Evolutionary conservation across 2,888 invertebrate genomes (phyloP).

Genomic region (Venusia cambrica): DNA sequence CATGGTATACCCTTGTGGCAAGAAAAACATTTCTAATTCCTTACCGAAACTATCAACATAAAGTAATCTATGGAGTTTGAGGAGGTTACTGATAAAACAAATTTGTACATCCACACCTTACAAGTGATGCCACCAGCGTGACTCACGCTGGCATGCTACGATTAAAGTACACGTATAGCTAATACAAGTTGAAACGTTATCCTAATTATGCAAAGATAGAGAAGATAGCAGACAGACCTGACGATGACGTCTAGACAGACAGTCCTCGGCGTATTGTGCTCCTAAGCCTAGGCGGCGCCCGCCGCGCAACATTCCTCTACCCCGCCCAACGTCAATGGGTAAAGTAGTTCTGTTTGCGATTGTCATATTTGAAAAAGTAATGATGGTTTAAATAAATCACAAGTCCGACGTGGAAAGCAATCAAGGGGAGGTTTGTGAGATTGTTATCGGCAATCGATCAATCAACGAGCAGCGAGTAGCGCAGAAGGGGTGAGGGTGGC

Average conservation of each 20-base stretch:
- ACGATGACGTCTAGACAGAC: slow-evolving; percentile 52
- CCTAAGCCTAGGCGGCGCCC: slow-evolving; percentile 50
- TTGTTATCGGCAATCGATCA: slow-evolving; percentile 11
- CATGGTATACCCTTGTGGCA: slow-evolving; percentile 78
- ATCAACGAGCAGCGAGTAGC: slow-evolving; percentile 10
- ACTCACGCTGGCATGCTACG: slow-evolving; percentile 37
- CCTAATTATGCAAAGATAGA: slow-evolving; percentile 63
- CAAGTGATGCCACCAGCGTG: slow-evolving; percentile 10
- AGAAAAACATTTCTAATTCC: slow-evolving; percentile 66
- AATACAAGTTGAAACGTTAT: slow-evolving; percentile 67
- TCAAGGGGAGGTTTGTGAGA: slow-evolving; percentile 15
- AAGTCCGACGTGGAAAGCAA: slow-evolving; percentile 14
- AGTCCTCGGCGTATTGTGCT: slow-evolving; percentile 64
- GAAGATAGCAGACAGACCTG: slow-evolving; percentile 59
- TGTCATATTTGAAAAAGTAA: slow-evolving; percentile 1
- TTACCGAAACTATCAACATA: slow-evolving; percentile 67
- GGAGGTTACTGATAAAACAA: slow-evolving; percentile 62
- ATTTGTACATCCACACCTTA: slow-evolving; percentile 67
- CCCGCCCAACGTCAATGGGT: no score
- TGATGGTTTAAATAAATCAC: slow-evolving; percentile 9
- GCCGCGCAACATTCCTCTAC: slow-evolving; percentile 20
- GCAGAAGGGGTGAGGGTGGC: slow-evolving; percentile 5
- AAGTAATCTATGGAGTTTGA: slow-evolving; percentile 50
- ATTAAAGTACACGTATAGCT: slow-evolving; percentile 50
- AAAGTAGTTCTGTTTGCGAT: not conserved